Evolutionary conservation across 2,113 vertebrate species (phyloP).

Genomic region (Triplophysa siluroides): DNA sequence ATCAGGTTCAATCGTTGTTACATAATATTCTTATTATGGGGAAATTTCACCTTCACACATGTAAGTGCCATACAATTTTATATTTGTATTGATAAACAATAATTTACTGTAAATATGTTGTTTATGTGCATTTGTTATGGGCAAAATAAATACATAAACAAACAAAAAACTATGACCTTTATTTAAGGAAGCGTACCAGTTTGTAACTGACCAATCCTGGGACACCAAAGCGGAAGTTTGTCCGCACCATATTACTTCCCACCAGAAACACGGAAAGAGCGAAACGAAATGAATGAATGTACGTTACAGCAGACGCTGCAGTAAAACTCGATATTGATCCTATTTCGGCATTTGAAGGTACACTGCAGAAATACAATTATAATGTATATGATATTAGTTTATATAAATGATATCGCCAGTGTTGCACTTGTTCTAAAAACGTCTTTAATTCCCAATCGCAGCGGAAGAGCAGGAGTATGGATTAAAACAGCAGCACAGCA

Average conservation of each 20-base stretch:
- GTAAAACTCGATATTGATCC: not conserved
- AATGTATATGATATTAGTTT: not conserved
- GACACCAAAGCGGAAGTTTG: constrained; percentile 10
- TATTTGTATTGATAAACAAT: too few species aligned
- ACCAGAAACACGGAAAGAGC: not conserved
- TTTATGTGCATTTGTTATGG: too few species aligned
- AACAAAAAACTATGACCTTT: too few species aligned
- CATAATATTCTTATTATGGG: too few species aligned
- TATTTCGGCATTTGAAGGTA: not conserved
- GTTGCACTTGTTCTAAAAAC: not conserved
- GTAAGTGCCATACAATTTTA: too few species aligned
- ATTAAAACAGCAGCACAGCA: not conserved
- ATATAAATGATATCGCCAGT: too few species aligned
- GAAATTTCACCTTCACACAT: too few species aligned
- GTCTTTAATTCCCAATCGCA: not conserved
- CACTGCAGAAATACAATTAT: not conserved
- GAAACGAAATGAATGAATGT: not conserved
- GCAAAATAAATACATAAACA: too few species aligned
- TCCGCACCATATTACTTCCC: not conserved
- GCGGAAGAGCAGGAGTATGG: not conserved
- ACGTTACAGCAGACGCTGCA: not conserved
- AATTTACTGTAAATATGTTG: too few species aligned
- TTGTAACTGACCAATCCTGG: too few species aligned
- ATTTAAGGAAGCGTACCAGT: too few species aligned
- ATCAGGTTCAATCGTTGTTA: too few species aligned